These are phyloP conservation scores for Mamestra configurata DNA, from an alignment of 1,140 invertebrate genomes.

Conservation along the genomic window DNA sequence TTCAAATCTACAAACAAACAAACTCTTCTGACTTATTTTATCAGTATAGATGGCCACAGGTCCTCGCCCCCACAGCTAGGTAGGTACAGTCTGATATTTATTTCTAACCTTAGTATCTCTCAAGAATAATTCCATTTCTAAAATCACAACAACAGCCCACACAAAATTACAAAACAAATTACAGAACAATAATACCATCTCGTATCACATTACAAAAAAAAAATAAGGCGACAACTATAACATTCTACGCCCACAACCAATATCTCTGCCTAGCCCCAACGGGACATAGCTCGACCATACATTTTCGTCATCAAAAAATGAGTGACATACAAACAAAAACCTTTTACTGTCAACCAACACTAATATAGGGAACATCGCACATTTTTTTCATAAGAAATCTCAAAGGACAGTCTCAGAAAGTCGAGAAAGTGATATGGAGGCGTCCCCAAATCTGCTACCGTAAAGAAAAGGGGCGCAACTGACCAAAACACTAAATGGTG, in stretches of 20 bases:
- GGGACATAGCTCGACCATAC: conserved; percentile 3
- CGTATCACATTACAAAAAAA: conserved; percentile 18
- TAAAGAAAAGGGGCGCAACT: no score
- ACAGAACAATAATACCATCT: conserved; percentile 14
- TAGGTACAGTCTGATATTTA: not conserved
- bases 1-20: no score
- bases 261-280: conserved; percentile 3
- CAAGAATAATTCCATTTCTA: not conserved
- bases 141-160: not conserved
- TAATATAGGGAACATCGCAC: conserved; percentile 28
- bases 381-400: conserved; percentile 36
- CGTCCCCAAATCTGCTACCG: not conserved
- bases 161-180: conserved; percentile 19
- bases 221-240: not conserved
- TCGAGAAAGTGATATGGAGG: conserved; percentile 32
- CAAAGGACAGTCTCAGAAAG: conserved; percentile 28
- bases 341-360: conserved; percentile 17
- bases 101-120: no score
- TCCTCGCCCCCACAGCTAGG: no score
- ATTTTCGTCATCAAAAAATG: conserved; percentile 37
- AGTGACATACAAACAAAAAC: conserved; percentile 48
- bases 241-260: not conserved
- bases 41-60: no score
- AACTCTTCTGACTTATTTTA: no score
- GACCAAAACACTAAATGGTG: no score